Conservation (phyloP, 2,888 invertebrate genomes). For the Cynaeus angustus region DNA sequence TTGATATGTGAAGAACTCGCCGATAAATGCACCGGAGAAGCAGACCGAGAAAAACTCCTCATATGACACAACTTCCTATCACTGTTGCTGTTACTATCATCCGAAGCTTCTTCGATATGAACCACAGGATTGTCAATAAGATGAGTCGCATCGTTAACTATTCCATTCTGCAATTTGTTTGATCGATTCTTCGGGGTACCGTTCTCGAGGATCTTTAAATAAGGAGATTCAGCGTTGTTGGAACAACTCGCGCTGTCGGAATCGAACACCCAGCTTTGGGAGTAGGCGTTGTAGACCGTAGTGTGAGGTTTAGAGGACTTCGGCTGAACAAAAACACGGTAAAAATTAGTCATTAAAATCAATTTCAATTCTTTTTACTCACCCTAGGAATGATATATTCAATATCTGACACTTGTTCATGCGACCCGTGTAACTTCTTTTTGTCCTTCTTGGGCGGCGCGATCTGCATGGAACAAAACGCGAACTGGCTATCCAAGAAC, state of each 20-base stretch:
- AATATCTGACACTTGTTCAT: conserved; percentile 72
- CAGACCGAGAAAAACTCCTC: conserved; percentile 73
- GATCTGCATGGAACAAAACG: conserved; percentile 72
- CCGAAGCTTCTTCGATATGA: conserved; percentile 71
- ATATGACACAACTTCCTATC: conserved; percentile 72
- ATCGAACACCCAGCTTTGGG: conserved; percentile 74
- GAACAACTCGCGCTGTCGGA: conserved; percentile 64
- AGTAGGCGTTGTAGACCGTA: conserved; percentile 70
- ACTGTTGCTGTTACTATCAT: conserved; percentile 69
- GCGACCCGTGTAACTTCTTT: conserved; percentile 64
- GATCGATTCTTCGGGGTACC: conserved; percentile 58
- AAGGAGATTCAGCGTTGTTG: conserved; percentile 64
- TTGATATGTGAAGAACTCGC: conserved; percentile 72
- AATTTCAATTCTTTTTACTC: conserved; percentile 59
- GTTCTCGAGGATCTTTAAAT: conserved; percentile 65
- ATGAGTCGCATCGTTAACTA: conserved; percentile 55
- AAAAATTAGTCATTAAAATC: neutral
- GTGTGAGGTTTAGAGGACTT: conserved; percentile 68
- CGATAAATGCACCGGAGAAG: conserved; percentile 71
- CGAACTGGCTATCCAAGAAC: conserved; percentile 73
- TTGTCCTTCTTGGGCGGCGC: conserved; percentile 58
- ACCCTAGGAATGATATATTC: conserved; percentile 75
- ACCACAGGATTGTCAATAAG: conserved; percentile 70
- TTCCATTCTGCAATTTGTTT: conserved; percentile 55
- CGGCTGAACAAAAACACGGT: conserved; percentile 61